These are phyloP conservation scores for Idaea dimidiata DNA, from an alignment of 2,888 invertebrate genomes.

Conservation along the genomic window DNA sequence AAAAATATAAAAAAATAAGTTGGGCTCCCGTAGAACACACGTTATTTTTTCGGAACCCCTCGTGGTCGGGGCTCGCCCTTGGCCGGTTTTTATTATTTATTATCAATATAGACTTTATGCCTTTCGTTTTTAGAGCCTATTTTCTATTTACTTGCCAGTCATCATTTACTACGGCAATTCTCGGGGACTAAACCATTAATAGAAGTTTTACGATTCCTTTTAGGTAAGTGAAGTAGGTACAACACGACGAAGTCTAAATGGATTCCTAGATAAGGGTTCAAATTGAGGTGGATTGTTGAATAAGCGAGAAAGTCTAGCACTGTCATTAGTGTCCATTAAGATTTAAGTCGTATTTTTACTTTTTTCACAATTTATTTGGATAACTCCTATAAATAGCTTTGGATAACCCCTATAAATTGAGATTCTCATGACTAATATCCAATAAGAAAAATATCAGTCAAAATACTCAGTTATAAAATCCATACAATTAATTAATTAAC, in stretches of 20 bases:
- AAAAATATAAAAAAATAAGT: no score
- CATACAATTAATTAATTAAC: no score
- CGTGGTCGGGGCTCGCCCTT: no score
- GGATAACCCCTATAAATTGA: neutral
- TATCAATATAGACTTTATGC: neutral
- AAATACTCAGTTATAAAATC: no score
- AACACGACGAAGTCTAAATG: neutral
- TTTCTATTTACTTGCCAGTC: neutral
- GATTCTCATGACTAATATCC: no score
- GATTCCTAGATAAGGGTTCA: neutral
- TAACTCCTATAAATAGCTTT: neutral
- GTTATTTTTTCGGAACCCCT: no score
- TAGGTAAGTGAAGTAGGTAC: neutral
- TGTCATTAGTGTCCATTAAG: neutral
- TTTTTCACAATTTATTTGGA: neutral
- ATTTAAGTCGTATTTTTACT: neutral
- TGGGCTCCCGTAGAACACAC: no score
- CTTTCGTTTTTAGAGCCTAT: neutral
- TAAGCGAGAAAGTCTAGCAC: neutral
- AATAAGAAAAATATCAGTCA: no score
- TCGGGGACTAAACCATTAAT: neutral
- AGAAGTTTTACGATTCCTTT: neutral
- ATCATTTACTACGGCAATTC: neutral
- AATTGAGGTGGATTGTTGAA: neutral
- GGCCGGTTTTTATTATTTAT: no score